A percentile compares a stretch with the other conserved stretches of the same genome.
phyloP scores from a whole-genome alignment of 2,113 vertebrate species.

The Suricata suricatta region DNA sequence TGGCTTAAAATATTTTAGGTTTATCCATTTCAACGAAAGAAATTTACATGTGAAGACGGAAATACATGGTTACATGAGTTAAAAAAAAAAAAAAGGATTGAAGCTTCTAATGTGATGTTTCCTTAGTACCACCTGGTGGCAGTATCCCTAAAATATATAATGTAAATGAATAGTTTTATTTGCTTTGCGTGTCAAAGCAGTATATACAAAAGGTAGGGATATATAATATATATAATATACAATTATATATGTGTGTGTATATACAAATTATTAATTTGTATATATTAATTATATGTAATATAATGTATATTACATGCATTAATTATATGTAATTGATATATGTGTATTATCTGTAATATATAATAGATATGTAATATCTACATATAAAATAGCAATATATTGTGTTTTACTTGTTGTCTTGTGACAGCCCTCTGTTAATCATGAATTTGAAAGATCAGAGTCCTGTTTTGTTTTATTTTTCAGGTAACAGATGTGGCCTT shows the following conservation, averaged over 20 bases:
- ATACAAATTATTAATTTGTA: no score
- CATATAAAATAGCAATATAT: background rate
- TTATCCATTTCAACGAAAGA: background rate
- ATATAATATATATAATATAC: background rate
- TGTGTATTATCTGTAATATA: background rate
- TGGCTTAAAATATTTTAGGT: background rate
- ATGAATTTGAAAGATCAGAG: background rate
- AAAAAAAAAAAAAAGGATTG: background rate
- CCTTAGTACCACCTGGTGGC: conserved; percentile 50
- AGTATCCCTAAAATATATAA: conserved; percentile 23
- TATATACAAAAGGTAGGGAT: background rate
- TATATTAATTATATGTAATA: background rate
- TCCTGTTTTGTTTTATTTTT: background rate
- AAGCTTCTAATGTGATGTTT: background rate
- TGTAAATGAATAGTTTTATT: background rate
- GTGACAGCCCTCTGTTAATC: background rate
- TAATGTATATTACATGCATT: background rate
- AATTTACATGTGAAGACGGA: background rate
- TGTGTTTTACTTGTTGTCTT: background rate
- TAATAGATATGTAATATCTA: background rate
- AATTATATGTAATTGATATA: no score
- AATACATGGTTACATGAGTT: background rate
- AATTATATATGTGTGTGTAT: no score
- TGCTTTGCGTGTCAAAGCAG: background rate
- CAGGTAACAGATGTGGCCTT: background rate